These are phyloP conservation scores for Bradypus variegatus DNA, from an alignment of 2,797 vertebrate species.

Conservation along the genomic window DNA sequence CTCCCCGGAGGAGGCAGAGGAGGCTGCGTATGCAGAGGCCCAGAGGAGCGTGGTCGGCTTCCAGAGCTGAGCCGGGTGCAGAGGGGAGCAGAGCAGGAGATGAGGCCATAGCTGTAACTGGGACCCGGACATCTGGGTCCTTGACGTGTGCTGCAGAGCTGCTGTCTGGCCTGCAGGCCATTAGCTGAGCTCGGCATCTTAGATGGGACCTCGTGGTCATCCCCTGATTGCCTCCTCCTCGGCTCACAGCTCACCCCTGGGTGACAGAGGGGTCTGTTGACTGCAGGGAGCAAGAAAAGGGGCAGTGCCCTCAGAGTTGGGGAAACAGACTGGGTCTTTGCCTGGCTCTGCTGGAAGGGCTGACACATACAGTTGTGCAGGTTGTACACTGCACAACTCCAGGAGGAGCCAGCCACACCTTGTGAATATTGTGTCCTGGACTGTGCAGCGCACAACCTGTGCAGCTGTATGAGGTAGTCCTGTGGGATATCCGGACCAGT, in stretches of 20 bases:
- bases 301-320: not conserved
- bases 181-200: no score
- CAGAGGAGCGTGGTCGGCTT: not conserved
- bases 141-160: fast-evolving
- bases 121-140: not conserved
- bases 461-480: fast-evolving
- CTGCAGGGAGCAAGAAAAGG: not conserved
- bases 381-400: not conserved
- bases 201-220: not conserved
- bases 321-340: not conserved
- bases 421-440: not conserved
- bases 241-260: not conserved
- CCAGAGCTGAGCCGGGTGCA: fast-evolving
- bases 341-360: not conserved
- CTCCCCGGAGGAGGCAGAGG: not conserved
- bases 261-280: not conserved
- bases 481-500: fast-evolving
- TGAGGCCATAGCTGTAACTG: fast-evolving
- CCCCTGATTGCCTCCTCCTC: not conserved
- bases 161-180: not conserved
- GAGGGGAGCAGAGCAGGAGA: no score
- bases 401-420: fast-evolving
- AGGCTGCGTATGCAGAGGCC: not conserved
- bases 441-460: fast-evolving
- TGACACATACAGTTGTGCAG: fast-evolving